Evolutionary conservation across 1,140 invertebrate species (phyloP), one percentile per base, ranked within the genome.

Genomic region (Drosophila pandora): DNA sequence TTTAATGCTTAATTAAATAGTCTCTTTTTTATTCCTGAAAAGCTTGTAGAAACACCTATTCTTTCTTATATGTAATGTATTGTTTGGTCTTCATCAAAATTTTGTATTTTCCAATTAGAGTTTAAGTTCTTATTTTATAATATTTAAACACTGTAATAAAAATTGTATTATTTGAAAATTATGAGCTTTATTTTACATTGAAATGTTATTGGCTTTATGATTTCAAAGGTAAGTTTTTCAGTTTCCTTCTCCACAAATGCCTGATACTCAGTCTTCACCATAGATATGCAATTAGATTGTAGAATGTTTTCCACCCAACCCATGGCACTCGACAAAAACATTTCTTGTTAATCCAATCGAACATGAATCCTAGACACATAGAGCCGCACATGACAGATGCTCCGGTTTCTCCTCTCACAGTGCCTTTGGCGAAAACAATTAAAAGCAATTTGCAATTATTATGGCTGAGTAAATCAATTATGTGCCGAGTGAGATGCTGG

Each of bases 361-460:
- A 56, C 43, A 32, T 22, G 21, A 30, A 21, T 23, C 47, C 47
- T 48, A 49, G 32, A 34, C 54, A 52, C 9, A 21, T 43, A 43
- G 39, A 22, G 43, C n/a, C 23, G 28, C 49, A 54, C 43, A 60
- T 37, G 45, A 49, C 47, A 55, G n/a, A 21, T n/a, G 8, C 62
- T 28, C 34, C 21, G 13, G 37, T 13, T 17, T 47, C 12, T 32
- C 30, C 50, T 47, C 49, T 25, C 37, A 30, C 28, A 52, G 39
- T 48, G 73, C 77, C 71, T 67, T 59, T 59, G 62, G 68, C 60
- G 41, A 49, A 76, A 79, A 84, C 80, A 84, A 84, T 84, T 84
- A 85, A 85, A 80, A 72, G 67, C 81, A 85, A 85, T 87, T 85
- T 81, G 74, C 64, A 77, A 71, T 85, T 85, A 85, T 81, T 78